Evolutionary conservation across 2,797 vertebrate genomes (phyloP).

Genomic region (Phataginus tetradactyla): DNA sequence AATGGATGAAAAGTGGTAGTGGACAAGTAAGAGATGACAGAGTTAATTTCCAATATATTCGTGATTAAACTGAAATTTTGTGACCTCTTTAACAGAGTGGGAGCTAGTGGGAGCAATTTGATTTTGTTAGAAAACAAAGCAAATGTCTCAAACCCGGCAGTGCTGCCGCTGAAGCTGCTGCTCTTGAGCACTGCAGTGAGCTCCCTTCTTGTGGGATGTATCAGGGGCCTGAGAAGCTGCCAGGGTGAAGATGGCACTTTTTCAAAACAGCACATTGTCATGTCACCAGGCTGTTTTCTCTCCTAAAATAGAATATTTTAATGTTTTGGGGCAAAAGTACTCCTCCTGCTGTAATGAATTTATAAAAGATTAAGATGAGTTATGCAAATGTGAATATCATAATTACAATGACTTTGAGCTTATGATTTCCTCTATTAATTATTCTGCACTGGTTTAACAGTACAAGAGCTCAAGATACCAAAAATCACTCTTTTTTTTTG

Average conservation of each 20-base stretch:
- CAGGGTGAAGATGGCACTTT: not conserved
- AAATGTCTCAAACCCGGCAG: not conserved
- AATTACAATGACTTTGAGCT: conserved; percentile 51
- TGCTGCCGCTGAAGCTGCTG: not conserved
- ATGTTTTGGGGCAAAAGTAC: conserved; percentile 31
- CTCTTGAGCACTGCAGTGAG: not conserved
- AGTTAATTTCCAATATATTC: not conserved
- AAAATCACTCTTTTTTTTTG: conserved; percentile 41
- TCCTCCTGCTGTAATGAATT: conserved; percentile 55
- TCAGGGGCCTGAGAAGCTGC: not conserved
- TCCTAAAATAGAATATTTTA: conserved; percentile 59
- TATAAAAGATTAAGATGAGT: conserved; percentile 58
- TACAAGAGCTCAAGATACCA: conserved; percentile 38
- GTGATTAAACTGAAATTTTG: conserved; percentile 2
- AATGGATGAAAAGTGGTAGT: not conserved
- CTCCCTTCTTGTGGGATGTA: not conserved
- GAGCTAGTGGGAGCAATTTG: not conserved
- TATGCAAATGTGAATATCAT: conserved; percentile 63
- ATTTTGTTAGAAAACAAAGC: not conserved
- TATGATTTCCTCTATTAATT: conserved; percentile 63
- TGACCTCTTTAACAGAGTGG: not conserved
- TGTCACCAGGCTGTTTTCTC: conserved; percentile 4
- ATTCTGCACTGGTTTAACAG: conserved; percentile 40
- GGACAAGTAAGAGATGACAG: not conserved
- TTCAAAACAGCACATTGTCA: conserved; percentile 15